These are phyloP conservation scores for Musca domestica DNA, from an alignment of 1,140 invertebrate species.

Conservation along the genomic window DNA sequence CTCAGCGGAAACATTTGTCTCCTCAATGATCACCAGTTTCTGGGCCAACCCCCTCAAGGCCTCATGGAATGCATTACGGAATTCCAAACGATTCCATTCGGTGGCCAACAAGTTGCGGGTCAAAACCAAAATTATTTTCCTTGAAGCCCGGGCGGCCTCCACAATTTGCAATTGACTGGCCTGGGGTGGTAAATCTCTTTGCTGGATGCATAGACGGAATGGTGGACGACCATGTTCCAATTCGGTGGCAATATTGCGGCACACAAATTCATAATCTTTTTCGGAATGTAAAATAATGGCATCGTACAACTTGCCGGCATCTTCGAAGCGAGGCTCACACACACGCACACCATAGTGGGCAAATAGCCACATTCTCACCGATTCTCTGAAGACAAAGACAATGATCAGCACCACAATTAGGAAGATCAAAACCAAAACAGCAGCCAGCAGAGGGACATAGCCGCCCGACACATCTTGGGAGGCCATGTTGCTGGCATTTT, in stretches of 20 bases:
- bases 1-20: conserved; percentile 73
- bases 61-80: conserved; percentile 80
- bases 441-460: conserved; percentile 79
- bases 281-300: conserved; percentile 90
- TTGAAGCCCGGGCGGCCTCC: conserved; percentile 82
- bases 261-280: conserved; percentile 87
- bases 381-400: conserved; percentile 79
- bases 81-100: conserved; percentile 82
- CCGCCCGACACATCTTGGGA: conserved; percentile 67
- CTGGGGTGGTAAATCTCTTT: conserved; percentile 73
- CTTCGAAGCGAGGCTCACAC: conserved; percentile 62
- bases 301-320: conserved; percentile 85
- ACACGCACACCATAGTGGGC: conserved; percentile 83
- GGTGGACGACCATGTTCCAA: conserved; percentile 70
- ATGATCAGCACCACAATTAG: conserved; percentile 73
- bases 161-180: conserved; percentile 73
- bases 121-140: conserved; percentile 75
- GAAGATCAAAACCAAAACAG: conserved; percentile 70
- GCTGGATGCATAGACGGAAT: conserved; percentile 84
- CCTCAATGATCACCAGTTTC: conserved; percentile 83
- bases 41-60: conserved; percentile 77
- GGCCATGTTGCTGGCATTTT: conserved; percentile 72
- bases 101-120: conserved; percentile 83
- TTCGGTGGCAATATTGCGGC: conserved; percentile 78
- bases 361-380: conserved; percentile 84